Conservation (phyloP, 2,888 invertebrate species). For the Drosophila lutescens region DNA sequence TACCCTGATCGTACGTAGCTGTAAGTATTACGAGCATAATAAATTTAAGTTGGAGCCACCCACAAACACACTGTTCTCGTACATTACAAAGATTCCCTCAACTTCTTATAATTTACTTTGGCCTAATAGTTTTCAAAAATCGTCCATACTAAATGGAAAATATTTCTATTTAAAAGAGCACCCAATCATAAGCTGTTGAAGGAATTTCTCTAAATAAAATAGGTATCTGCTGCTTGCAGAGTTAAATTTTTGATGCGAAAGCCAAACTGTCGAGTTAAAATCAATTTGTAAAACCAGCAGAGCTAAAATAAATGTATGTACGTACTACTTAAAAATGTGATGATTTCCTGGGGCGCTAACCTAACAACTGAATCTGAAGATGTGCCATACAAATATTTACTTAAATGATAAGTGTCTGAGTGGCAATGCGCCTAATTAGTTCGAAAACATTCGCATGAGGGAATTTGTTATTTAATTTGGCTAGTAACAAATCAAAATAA, state of each 20-base stretch:
- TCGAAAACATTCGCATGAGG: conserved; percentile 1
- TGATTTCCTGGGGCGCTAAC: conserved; percentile 32
- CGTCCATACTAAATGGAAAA: background rate
- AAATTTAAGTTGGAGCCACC: conserved; percentile 73
- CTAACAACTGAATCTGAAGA: conserved; percentile 18
- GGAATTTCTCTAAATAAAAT: conserved; percentile 7
- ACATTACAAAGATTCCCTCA: conserved; percentile 14
- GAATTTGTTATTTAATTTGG: conserved; percentile 32
- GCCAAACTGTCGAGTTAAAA: conserved; percentile 15
- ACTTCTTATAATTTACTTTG: conserved; percentile 8
- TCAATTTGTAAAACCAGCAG: conserved; percentile 29
- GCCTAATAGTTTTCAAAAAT: background rate
- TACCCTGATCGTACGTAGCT: conserved; percentile 63
- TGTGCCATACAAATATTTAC: conserved; percentile 17
- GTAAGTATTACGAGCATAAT: conserved; percentile 75
- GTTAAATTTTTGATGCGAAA: conserved; percentile 9
- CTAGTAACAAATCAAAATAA: background rate
- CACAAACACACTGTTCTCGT: conserved; percentile 30
- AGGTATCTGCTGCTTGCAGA: conserved; percentile 31
- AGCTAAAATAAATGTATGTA: conserved; percentile 38
- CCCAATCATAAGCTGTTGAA: conserved; percentile 10
- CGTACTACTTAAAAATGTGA: conserved; percentile 31
- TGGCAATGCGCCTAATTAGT: conserved; percentile 24
- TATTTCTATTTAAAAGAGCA: background rate
- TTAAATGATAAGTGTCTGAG: conserved; percentile 28